These are phyloP conservation scores for Scomber scombrus DNA, from an alignment of 2,113 vertebrate species.

Conservation along the genomic window DNA sequence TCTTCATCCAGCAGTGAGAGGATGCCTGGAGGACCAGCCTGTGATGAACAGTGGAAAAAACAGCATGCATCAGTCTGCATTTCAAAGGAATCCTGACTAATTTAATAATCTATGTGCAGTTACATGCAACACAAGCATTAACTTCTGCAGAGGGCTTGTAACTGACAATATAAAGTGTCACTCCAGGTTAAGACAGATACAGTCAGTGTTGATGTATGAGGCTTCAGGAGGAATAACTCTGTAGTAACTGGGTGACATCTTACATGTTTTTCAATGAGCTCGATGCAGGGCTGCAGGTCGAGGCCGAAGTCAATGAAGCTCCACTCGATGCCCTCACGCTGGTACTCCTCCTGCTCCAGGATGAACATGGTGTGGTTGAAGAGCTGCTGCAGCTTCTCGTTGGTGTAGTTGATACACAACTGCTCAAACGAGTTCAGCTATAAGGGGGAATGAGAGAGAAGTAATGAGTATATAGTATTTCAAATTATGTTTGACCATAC, in stretches of 20 bases:
- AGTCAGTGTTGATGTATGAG: background rate
- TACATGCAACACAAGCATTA: background rate
- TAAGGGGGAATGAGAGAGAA: constrained; percentile 25
- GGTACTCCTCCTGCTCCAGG: constrained; percentile 99
- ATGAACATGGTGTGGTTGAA: constrained; percentile 99
- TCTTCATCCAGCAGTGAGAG: constrained; percentile 96
- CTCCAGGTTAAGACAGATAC: background rate
- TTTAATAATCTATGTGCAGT: background rate
- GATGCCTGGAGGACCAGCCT: constrained; percentile 96
- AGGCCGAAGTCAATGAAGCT: constrained; percentile 99
- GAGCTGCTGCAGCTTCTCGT: constrained; percentile 98
- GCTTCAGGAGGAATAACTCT: background rate
- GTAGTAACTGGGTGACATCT: constrained; percentile 44
- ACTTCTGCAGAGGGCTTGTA: background rate
- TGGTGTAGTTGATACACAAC: constrained; percentile 99
- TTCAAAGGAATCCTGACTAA: background rate
- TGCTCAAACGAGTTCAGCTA: constrained; percentile 99
- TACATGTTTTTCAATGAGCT: constrained; percentile 96
- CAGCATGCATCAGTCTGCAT: background rate
- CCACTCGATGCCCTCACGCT: constrained; percentile 98
- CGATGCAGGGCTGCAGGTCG: constrained; percentile 97
- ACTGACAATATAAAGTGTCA: background rate
- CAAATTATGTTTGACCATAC: too few relatives aligned
- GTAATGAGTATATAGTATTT: background rate
- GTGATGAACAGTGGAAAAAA: background rate